Percentiles rank a stretch among this genome's conserved stretches.
phyloP scores from a whole-genome alignment of 2,888 invertebrate genomes.

The Calameuta pallipes region DNA sequence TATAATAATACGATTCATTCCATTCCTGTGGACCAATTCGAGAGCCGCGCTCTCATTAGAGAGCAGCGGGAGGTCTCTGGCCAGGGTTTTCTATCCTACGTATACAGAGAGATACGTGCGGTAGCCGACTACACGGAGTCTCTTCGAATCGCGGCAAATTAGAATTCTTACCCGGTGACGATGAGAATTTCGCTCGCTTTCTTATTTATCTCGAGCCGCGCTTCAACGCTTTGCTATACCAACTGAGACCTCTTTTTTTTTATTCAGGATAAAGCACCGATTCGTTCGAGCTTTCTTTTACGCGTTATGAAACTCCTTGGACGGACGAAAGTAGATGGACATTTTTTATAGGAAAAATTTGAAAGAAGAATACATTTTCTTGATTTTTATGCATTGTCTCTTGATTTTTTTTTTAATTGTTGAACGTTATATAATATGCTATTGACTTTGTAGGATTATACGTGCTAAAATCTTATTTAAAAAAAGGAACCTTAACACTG shows the following conservation, averaged over 20 bases:
- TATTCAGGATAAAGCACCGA: background rate
- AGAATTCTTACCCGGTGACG: background rate
- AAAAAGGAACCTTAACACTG: background rate
- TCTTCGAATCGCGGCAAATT: background rate
- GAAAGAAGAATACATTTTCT: no score
- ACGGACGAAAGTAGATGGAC: background rate
- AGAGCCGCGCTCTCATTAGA: conserved; percentile 14
- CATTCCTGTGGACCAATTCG: conserved; percentile 13
- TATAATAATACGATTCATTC: conserved; percentile 18
- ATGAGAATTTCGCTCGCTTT: background rate
- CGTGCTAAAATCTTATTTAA: background rate
- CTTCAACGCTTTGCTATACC: background rate
- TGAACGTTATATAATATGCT: background rate
- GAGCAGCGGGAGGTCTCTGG: conserved; percentile 11
- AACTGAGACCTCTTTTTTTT: background rate
- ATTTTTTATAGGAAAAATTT: background rate
- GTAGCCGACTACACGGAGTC: background rate
- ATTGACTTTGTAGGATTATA: background rate
- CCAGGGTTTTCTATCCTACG: background rate
- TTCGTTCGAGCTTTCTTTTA: background rate
- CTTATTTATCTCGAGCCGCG: background rate
- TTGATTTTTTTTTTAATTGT: background rate
- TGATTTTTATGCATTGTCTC: no score
- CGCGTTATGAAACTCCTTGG: background rate
- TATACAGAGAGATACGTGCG: background rate